A percentile compares a stretch with the other conserved stretches of the same genome.
phyloP scores from a whole-genome alignment of 2,888 invertebrate species.

The Diabrotica balteata region DNA sequence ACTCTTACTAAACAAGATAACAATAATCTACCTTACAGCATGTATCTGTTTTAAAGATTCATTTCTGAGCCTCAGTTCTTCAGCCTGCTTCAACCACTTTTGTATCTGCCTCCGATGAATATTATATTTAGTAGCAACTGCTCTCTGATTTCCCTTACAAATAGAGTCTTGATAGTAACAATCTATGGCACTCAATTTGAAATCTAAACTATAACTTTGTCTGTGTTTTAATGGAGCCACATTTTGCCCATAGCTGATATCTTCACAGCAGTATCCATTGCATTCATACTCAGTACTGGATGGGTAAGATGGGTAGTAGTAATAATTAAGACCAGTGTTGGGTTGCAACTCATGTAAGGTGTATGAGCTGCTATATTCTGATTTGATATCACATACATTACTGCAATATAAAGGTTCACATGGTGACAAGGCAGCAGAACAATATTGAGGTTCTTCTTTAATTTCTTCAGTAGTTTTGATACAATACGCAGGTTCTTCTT shows the following conservation, averaged over 20 bases:
- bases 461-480: conserved; percentile 20
- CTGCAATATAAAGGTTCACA: conserved; percentile 41
- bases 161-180: conserved; percentile 64
- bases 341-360: conserved; percentile 59
- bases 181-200: conserved; percentile 65
- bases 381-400: conserved; percentile 48
- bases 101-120: conserved; percentile 63
- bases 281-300: conserved; percentile 35
- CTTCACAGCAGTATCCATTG: conserved; percentile 44
- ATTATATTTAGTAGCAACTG: conserved; percentile 61
- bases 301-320: conserved; percentile 56
- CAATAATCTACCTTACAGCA: conserved; percentile 47
- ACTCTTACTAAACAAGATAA: too few relatives aligned
- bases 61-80: conserved; percentile 55
- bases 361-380: conserved; percentile 49
- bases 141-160: conserved; percentile 61
- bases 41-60: conserved; percentile 53
- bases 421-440: conserved; percentile 50
- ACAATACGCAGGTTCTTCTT: conserved; percentile 22
- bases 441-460: conserved; percentile 50
- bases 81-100: conserved; percentile 66
- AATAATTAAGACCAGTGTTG: conserved; percentile 58
- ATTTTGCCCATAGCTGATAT: conserved; percentile 37
- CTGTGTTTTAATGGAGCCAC: conserved; percentile 52
- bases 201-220: conserved; percentile 63